Base-by-base conservation (phyloP, 2,888 invertebrate species). In the Morpho deidamia region DNA sequence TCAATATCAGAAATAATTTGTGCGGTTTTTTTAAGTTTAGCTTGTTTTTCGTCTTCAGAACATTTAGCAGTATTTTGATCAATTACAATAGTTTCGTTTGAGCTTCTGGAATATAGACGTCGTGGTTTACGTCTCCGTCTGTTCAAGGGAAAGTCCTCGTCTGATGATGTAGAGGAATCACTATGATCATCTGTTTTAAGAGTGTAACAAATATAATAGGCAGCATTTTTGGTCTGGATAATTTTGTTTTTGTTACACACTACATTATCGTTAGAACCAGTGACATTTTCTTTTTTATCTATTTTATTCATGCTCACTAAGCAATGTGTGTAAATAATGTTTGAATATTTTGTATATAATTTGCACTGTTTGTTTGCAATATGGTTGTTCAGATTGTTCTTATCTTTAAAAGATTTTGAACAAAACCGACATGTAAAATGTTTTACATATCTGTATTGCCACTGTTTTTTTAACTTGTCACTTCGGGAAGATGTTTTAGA, bases 281-380 rank as follows among this genome's bases (percentile, higher is more conserved):
- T 81, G 35, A 75, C 40, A 59, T 88, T 88, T 9, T 69, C 67
- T 60, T 70, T 71, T 1, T 57, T 53, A 59, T 83, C 83, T 39
- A 72, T 47, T 69, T 75, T 85, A 34, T 65, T 58, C 11, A 89
- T 57, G 14, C 49, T 53, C 1, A 88, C 77, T 49, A 59, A 60
- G 58, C 81, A 82, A 44, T 66, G 51, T 46, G 53, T 64, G 9
- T 69, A 71, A 10, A 80, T 65, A 46, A 76, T 58, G 49, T 66
- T 46, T 43, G 57, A 54, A 62, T 74, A 69, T 48, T 66, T 72
- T 12, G 23, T 37, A 44, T 66, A 64, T 5, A 79, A 53, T 1
- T 43, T 51, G 7, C 53, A 58, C 55, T 78, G 76, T 42, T 53
- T 58, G 23, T 58, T 23, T 23, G 23, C 55, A 9, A 65, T 42